These are phyloP conservation scores for Triplophysa yarkandensis DNA, from an alignment of 2,797 vertebrate species.

Conservation along the genomic window DNA sequence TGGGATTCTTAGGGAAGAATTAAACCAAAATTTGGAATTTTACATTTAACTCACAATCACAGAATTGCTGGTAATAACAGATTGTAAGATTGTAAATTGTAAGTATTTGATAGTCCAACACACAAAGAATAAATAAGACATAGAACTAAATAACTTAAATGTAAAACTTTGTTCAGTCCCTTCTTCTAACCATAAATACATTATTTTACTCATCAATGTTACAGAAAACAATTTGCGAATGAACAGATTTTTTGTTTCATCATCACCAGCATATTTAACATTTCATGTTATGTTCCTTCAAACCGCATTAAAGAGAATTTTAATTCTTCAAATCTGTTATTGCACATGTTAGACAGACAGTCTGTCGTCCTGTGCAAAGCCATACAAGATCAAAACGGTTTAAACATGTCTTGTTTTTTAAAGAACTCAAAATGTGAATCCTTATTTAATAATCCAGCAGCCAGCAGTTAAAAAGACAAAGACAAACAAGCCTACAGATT, in stretches of 20 bases:
- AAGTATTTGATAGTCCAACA: background rate
- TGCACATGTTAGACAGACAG: background rate
- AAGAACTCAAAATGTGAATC: background rate
- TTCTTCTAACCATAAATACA: background rate
- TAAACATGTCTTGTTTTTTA: background rate
- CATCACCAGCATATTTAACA: background rate
- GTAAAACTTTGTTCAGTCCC: no score
- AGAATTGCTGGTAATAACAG: background rate
- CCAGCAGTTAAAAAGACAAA: conserved; percentile 6
- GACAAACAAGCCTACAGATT: background rate
- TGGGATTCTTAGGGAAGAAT: background rate
- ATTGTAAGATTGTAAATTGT: no score
- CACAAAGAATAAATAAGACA: background rate
- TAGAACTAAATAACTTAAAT: background rate
- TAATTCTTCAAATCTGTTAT: background rate
- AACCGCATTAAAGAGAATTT: background rate
- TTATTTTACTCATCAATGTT: background rate
- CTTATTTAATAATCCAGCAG: background rate
- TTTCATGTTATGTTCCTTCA: background rate
- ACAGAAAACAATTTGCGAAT: background rate
- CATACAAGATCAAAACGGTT: background rate
- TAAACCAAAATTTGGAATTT: no score
- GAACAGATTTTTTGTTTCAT: background rate
- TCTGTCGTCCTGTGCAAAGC: background rate
- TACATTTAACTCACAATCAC: no score